Evolutionary conservation across 2,113 vertebrate species (phyloP), one percentile per base, ranked within the genome.

Genomic region (Girardinichthys multiradiatus): DNA sequence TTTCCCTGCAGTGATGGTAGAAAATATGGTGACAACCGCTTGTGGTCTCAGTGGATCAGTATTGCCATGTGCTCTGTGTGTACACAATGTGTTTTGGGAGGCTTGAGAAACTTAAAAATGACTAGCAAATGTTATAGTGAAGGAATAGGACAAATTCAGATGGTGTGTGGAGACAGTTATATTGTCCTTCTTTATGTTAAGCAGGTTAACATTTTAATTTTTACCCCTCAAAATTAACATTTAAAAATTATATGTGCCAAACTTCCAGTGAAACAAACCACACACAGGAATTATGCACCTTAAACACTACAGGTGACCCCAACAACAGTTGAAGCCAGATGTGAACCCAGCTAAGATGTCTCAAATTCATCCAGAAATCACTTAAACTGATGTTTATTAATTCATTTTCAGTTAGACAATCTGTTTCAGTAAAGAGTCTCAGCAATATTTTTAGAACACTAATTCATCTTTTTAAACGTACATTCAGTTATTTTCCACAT

Each of bases 41-140:
- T 77, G 63, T 90, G 83, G 68, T 79, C 68, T 85, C 77, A 70
- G 72, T 90, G 82, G 80, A 72, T 79, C 76, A 39, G 74, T 77
- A 65, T 69, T 48, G 37, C 68, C 68, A 39, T 83, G 76, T 82
- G 61, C 67, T 84, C 54, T 76, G 79, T 84, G 19, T 81, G 63
- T 54, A 54, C 6, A 54, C 57, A 64, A 76, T 74, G 64, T 74
- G 64, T 74, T 73, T 78, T 66, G 60, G 67, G 70, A 73, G 33
- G 48, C 67, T 73, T 27, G 59, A 26, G 39, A 72, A 63, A 63
- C 48, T 54, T 54, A 45, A 54, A n/a, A 51, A 24, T 11, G 48
- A 54, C 33, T 28, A 54, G 54, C 63, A n/a, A 76, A 72, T 39
- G 67, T 70, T 33, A 68, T 28, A 27, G 15, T 45, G 17, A 45